These are phyloP conservation scores for Rhinogobio ventralis DNA, from an alignment of 2,797 vertebrate species.

Conservation along the genomic window DNA sequence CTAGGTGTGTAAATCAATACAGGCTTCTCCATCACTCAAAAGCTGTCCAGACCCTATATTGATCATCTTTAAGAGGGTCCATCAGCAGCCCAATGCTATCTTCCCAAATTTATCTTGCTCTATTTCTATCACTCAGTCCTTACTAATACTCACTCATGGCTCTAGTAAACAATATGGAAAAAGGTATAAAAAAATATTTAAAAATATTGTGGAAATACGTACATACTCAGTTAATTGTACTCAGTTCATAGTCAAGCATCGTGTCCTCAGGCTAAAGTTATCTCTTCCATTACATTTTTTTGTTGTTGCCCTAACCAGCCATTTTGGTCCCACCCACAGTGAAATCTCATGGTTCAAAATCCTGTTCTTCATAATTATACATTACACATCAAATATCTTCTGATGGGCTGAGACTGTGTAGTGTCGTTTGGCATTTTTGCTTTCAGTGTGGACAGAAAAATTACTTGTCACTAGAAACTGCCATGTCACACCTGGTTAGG, in stretches of 20 bases:
- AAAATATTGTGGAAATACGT: neutral
- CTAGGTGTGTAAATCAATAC: conserved; percentile 5
- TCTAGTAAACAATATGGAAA: neutral
- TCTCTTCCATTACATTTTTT: neutral
- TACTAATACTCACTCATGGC: neutral
- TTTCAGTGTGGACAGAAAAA: neutral
- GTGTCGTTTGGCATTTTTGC: neutral
- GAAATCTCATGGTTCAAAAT: neutral
- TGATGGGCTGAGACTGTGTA: conserved; percentile 6
- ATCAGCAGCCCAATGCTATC: conserved; percentile 8
- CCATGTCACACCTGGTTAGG: neutral
- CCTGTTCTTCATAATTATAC: neutral
- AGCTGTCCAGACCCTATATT: conserved; percentile 11
- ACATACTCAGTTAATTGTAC: neutral
- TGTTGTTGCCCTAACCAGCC: neutral
- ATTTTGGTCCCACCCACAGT: neutral
- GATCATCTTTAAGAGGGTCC: conserved; percentile 25
- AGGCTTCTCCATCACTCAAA: conserved; percentile 2
- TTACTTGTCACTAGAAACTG: neutral
- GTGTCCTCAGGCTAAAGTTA: neutral
- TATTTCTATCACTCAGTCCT: neutral
- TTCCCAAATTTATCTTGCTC: neutral
- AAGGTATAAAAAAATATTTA: no score
- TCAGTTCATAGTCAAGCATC: neutral
- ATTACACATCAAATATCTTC: neutral